These are phyloP conservation scores for Brenthis ino DNA, from an alignment of 2,888 invertebrate species.

Conservation along the genomic window DNA sequence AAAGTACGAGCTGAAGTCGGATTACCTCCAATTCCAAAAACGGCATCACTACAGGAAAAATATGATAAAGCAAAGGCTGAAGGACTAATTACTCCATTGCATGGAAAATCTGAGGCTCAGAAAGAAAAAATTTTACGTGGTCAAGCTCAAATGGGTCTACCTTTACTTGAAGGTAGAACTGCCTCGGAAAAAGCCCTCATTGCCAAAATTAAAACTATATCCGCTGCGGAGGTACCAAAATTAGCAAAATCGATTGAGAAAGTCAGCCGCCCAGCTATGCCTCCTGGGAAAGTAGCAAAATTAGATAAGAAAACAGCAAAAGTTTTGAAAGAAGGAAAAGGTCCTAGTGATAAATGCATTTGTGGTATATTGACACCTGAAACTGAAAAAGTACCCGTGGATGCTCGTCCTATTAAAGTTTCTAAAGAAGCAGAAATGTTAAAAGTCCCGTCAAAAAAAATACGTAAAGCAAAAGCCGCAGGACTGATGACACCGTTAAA, in stretches of 20 bases:
- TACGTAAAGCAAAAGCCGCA: constrained; percentile 39
- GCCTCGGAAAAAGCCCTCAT: constrained; percentile 44
- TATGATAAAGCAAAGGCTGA: constrained; percentile 43
- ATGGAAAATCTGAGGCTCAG: constrained; percentile 43
- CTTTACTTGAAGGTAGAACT: constrained; percentile 41
- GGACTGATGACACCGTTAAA: constrained; percentile 41
- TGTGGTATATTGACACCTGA: constrained; percentile 44
- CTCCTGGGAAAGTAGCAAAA: constrained; percentile 37
- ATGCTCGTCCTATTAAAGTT: constrained; percentile 28
- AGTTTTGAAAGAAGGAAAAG: constrained; percentile 47
- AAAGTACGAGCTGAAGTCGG: constrained; percentile 34
- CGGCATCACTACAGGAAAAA: constrained; percentile 36
- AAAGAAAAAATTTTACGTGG: constrained; percentile 43
- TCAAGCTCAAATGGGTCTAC: constrained; percentile 41
- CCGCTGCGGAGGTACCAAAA: constrained; percentile 28
- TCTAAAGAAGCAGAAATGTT: constrained; percentile 24
- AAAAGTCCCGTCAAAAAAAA: constrained; percentile 36
- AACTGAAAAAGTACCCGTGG: constrained; percentile 38
- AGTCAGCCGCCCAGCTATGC: constrained; percentile 42
- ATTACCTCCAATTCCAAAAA: constrained; percentile 29
- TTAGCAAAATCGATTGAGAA: constrained; percentile 42
- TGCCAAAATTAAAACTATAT: constrained; percentile 32
- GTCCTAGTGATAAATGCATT: constrained; percentile 51
- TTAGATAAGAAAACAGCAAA: constrained; percentile 45
- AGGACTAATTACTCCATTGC: constrained; percentile 46